Percentiles rank a stretch among this genome's conserved stretches.
Conservation (phyloP, 1,140 invertebrate species). For the Megalonaias nervosa region DNA sequence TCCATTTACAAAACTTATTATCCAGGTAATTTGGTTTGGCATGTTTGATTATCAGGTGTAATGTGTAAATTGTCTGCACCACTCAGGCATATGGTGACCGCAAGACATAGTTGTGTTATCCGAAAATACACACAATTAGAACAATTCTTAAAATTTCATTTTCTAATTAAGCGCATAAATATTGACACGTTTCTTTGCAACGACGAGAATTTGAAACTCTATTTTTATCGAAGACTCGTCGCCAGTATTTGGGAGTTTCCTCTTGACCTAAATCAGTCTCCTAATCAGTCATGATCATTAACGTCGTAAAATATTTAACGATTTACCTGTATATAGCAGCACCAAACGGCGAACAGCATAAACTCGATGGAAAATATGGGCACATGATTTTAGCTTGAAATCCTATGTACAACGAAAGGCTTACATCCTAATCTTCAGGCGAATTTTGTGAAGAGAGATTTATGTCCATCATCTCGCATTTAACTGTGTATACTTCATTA, state of each 20-base stretch:
- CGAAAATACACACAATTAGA: neutral
- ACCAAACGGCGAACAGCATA: too few species aligned
- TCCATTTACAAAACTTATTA: constrained; percentile 73
- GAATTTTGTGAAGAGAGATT: too few species aligned
- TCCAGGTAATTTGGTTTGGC: constrained; percentile 64
- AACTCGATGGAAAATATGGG: too few species aligned
- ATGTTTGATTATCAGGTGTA: neutral
- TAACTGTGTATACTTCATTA: neutral
- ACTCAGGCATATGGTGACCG: neutral
- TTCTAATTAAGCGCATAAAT: neutral
- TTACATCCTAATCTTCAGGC: too few species aligned
- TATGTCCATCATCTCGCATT: too few species aligned
- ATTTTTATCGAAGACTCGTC: neutral
- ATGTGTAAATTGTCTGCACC: neutral
- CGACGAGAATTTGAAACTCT: neutral
- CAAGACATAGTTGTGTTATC: neutral
- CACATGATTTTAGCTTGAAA: too few species aligned
- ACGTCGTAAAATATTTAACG: too few species aligned
- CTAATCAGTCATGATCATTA: too few species aligned
- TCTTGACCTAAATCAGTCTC: too few species aligned
- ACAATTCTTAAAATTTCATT: neutral
- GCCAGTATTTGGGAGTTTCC: too few species aligned
- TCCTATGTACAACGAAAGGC: too few species aligned
- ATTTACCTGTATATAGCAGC: too few species aligned
- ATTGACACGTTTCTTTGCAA: neutral